phyloP scores from a whole-genome alignment of 2,888 invertebrate species.

The Zhengitettix transpicula region DNA sequence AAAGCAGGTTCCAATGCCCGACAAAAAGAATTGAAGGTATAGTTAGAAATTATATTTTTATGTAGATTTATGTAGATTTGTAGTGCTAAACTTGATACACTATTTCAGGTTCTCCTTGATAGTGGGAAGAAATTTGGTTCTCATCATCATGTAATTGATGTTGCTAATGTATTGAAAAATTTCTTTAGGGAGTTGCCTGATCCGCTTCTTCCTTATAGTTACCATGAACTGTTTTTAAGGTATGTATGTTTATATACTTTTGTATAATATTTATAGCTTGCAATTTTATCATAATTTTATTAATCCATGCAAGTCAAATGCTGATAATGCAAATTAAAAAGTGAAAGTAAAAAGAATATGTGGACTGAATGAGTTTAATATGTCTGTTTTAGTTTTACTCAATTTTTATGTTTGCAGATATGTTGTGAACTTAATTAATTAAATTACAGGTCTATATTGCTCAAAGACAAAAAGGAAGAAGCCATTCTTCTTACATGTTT shows the following conservation, averaged over 20 bases:
- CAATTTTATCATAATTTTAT: not conserved
- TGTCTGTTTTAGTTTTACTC: too few relatives aligned
- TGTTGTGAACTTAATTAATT: not conserved
- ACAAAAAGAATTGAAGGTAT: slow-evolving; percentile 65
- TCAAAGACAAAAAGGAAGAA: slow-evolving; percentile 39
- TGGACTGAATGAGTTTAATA: too few relatives aligned
- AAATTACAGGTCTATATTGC: slow-evolving; percentile 35
- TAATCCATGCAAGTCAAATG: too few relatives aligned
- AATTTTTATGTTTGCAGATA: too few relatives aligned
- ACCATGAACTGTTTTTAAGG: slow-evolving; percentile 57
- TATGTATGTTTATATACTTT: slow-evolving; percentile 8
- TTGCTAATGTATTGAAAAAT: slow-evolving; percentile 69
- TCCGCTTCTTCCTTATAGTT: slow-evolving; percentile 54
- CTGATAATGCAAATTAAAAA: too few relatives aligned
- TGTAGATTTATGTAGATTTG: not conserved
- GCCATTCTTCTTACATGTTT: slow-evolving; percentile 50
- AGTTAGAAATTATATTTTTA: not conserved
- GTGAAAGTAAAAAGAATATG: too few relatives aligned
- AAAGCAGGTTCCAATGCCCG: slow-evolving; percentile 73
- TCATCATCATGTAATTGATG: slow-evolving; percentile 61
- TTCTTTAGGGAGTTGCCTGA: slow-evolving; percentile 75
- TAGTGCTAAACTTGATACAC: not conserved
- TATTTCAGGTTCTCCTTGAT: slow-evolving; percentile 8
- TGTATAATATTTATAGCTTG: not conserved
- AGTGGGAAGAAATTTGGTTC: slow-evolving; percentile 4